Percentiles rank a stretch among this genome's conserved stretches.
phyloP scores from a whole-genome alignment of 2,888 invertebrate species.

The Cloeon dipterum region DNA sequence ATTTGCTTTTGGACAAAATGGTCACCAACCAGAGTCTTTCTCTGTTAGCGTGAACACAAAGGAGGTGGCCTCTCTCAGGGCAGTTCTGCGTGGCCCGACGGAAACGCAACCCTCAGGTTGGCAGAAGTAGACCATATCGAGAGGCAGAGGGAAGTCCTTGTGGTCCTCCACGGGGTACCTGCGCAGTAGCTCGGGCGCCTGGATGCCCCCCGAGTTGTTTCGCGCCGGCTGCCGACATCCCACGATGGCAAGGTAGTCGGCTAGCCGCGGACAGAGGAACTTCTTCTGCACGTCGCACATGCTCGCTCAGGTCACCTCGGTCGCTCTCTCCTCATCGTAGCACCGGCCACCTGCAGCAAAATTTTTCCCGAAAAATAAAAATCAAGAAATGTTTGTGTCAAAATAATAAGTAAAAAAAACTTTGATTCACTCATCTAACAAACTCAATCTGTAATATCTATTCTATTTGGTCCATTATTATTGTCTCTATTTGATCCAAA shows the following conservation, averaged over 20 bases:
- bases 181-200: slow-evolving; percentile 83
- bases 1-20: too few species aligned
- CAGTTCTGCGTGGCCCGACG: slow-evolving; percentile 67
- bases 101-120: slow-evolving; percentile 97
- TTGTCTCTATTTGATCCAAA: too few species aligned
- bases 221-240: slow-evolving; percentile 50
- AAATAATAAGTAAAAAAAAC: too few species aligned
- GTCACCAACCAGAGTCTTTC: slow-evolving; percentile 96
- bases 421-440: too few species aligned
- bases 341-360: too few species aligned
- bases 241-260: slow-evolving; percentile 94
- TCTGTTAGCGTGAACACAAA: slow-evolving; percentile 97
- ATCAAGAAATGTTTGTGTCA: too few species aligned
- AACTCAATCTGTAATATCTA: too few species aligned
- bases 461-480: too few species aligned
- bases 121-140: slow-evolving; percentile 98
- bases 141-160: slow-evolving; percentile 87
- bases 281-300: slow-evolving; percentile 42
- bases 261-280: slow-evolving; percentile 61
- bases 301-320: too few species aligned
- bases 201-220: slow-evolving; percentile 15
- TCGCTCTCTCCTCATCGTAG: too few species aligned
- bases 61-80: slow-evolving; percentile 73
- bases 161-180: slow-evolving; percentile 92
- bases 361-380: too few species aligned